Percentiles rank a stretch among this genome's conserved stretches.
These are phyloP conservation scores for Corydoras maculifer DNA, from an alignment of 2,113 vertebrate species.

Conservation along the genomic window DNA sequence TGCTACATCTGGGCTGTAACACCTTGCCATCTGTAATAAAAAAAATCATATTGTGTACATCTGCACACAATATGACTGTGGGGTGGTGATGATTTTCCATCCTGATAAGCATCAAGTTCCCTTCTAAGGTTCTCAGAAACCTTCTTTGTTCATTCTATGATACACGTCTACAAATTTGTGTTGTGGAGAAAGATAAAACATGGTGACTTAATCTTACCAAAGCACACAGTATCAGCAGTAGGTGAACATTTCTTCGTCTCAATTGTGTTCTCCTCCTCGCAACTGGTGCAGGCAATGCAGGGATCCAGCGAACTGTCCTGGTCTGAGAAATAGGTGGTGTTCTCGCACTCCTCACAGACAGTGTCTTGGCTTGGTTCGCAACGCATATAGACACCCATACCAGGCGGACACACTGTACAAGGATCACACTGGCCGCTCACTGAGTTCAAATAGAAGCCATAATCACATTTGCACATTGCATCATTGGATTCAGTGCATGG, in stretches of 20 bases:
- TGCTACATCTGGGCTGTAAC: too few species aligned
- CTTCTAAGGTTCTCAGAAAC: too few species aligned
- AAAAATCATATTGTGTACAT: too few species aligned
- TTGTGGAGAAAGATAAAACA: too few species aligned
- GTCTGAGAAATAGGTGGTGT: conserved; percentile 78
- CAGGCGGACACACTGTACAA: conserved; percentile 75
- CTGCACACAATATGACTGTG: too few species aligned
- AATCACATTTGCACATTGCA: conserved; percentile 80
- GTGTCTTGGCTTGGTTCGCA: conserved; percentile 79
- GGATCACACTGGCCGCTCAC: conserved; percentile 58
- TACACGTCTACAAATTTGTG: too few species aligned
- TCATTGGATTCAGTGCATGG: conserved; percentile 95
- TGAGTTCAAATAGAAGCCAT: conserved; percentile 65
- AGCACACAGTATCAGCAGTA: conserved; percentile 69
- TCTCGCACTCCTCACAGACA: conserved; percentile 78
- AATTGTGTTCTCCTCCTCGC: conserved; percentile 75
- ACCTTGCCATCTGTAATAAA: too few species aligned
- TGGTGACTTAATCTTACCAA: conserved; percentile 61
- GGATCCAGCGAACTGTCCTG: conserved; percentile 88
- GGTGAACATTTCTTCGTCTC: conserved; percentile 68
- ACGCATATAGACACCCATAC: conserved; percentile 73
- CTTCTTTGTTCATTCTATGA: too few species aligned
- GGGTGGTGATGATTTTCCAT: too few species aligned
- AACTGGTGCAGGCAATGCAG: conserved; percentile 89
- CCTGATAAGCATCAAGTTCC: too few species aligned